Evolutionary conservation across 1,140 invertebrate genomes (phyloP), one percentile per base, ranked within the genome.

Genomic region (Bradynema listronoti): DNA sequence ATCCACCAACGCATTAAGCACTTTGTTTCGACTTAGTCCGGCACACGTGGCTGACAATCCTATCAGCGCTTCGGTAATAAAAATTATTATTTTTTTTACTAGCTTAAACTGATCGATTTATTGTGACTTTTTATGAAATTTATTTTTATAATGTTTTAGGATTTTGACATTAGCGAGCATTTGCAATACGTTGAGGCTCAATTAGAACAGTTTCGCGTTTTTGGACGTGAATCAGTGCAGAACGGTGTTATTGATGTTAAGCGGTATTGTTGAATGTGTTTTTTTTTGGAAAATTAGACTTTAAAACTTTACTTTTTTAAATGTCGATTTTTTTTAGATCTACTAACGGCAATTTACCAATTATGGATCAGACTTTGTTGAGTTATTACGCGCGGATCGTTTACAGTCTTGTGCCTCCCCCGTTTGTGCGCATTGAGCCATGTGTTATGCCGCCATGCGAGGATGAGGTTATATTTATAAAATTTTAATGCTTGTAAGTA

Each of bases 371-470:
- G 4, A 4, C n/a, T 3, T 27, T 55, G n/a, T n/a, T 50, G n/a
- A n/a, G n/a, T 27, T 19, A 34, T n/a, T n/a, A 30, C 4, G 32
- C 43, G 16, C 33, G 52, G 3, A 4, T 55, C 22, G 52, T 55
- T n/a, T 46, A 55, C 52, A 55, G 52, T 55, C 33, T 55, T 16
- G 52, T 45, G 14, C 3, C 52, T 5, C 33, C 52, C 4, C 52
- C 52, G 16, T 55, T 55, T 55, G 33, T 55, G 25, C 52, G 52
- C 52, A 55, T 55, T 55, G 52, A 55, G 52, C 52, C 52, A n/a
- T 50, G 22, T 43, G 32, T 55, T 43, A 55, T 55, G 52, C 52
- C 52, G 5, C 52, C 52, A 43, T 55, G 52, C 32, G 52, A 55
- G n/a, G 52, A 55, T 55, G 52, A 55, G 52, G 52, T 55, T 3